Base-by-base conservation (phyloP, 2,113 vertebrate genomes). In the Seriola rivoliana region DNA sequence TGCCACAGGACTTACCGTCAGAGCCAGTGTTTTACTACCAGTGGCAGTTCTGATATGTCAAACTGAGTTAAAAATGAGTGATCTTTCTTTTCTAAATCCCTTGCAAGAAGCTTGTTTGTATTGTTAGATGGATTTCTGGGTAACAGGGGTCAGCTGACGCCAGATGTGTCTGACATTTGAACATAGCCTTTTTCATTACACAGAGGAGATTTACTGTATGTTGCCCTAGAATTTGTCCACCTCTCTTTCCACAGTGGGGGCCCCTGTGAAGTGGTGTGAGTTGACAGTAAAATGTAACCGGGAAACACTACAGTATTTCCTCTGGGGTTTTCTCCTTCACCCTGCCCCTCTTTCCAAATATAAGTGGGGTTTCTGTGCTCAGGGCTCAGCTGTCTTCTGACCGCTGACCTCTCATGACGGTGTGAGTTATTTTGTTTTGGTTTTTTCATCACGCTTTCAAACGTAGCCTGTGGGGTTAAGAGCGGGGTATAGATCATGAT, bases 371-470 rank as follows among this genome's bases (percentile, higher is more conserved):
- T 84, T 85, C 60, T 85, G n/a, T 25, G 52, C 52, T 81, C 19
- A 12, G 36, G 44, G 38, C 70, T 75, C 40, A 82, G 68, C 81
- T 76, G 60, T 90, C 90, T 83, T 52, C 75, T 82, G 81, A 80
- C 78, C 21, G 21, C 69, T 88, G 86, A 84, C 73, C 82, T 50
- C 8, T 80, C 72, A 84, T 17, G 59, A 68, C 21, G 9, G 75
- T 84, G 85, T 71, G 79, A 93, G 86, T 69, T 91, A 88, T 92
- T 92, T 85, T 71, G 78, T 85, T 89, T 86, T 63, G 60, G n/a
- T 55, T 78, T 66, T 42, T 65, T 42, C 29, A 6, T 32, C 64
- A 57, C 1, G 3, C 44, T 71, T 54, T 64, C 19, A 58, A 59
- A 48, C 4, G 7, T 60, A 25, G 17, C 34, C n/a, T 25, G 5